Evolutionary conservation across 2,797 vertebrate species (phyloP).

Genomic region (Smutsia temminckii): DNA sequence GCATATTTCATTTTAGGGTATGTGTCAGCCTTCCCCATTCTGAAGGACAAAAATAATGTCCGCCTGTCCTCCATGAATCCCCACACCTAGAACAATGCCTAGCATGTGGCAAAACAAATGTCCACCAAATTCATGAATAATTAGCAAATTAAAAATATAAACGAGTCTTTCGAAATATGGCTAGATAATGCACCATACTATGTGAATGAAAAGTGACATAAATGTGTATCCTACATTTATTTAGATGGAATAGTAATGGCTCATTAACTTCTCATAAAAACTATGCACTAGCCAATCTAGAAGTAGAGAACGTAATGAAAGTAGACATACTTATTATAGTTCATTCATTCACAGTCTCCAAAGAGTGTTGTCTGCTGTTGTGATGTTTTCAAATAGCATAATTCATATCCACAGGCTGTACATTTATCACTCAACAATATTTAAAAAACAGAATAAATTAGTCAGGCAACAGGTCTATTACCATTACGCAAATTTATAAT

Average conservation of each 20-base stretch:
- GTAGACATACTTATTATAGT: background rate
- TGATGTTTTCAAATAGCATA: background rate
- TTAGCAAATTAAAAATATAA: background rate
- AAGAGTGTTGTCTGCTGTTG: background rate
- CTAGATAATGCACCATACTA: background rate
- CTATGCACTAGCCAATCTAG: background rate
- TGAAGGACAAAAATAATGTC: background rate
- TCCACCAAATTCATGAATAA: background rate
- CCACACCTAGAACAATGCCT: background rate
- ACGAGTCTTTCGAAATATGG: background rate
- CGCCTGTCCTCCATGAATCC: background rate
- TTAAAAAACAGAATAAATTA: background rate
- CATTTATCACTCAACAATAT: background rate
- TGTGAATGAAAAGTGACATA: background rate
- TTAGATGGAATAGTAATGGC: background rate
- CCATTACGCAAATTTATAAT: background rate
- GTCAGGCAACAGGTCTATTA: background rate
- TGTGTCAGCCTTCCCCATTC: background rate
- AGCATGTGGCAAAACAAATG: background rate
- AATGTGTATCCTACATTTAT: background rate
- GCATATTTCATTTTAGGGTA: background rate
- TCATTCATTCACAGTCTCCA: background rate
- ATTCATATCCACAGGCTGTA: background rate
- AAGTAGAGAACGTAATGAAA: background rate
- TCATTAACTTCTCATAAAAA: slow-evolving; percentile 15